A percentile compares a stretch with the other conserved stretches of the same genome.
phyloP scores from a whole-genome alignment of 2,888 invertebrate species.

The Andrena praecox region DNA sequence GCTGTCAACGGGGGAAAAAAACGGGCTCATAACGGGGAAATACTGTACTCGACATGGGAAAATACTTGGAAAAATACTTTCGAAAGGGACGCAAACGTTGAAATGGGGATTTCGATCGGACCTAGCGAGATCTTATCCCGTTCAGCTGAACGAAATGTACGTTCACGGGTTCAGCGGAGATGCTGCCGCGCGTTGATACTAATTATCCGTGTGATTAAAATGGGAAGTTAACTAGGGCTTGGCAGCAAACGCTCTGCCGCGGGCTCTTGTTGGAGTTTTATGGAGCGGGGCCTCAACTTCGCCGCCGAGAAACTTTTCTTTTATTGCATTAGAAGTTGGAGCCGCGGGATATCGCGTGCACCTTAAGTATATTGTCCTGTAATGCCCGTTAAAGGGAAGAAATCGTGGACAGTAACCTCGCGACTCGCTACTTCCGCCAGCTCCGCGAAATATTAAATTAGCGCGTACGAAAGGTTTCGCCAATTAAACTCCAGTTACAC shows the following conservation, averaged over 20 bases:
- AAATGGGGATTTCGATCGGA: neutral
- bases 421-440: neutral
- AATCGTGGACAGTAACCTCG: constrained; percentile 22
- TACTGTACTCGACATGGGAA: neutral
- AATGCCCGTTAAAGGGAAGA: constrained; percentile 26
- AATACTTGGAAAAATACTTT: too few species aligned
- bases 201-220: constrained; percentile 39
- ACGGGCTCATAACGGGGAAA: too few species aligned
- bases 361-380: constrained; percentile 43
- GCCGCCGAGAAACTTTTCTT: constrained; percentile 57
- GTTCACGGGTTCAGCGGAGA: neutral
- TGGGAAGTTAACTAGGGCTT: constrained; percentile 35
- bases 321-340: constrained; percentile 64
- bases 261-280: constrained; percentile 40
- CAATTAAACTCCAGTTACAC: neutral
- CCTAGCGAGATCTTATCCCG: neutral
- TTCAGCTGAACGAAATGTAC: neutral
- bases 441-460: constrained; percentile 5
- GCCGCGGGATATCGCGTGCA: constrained; percentile 14
- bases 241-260: constrained; percentile 19
- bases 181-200: constrained; percentile 3
- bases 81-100: neutral
- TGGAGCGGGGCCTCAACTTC: constrained; percentile 35
- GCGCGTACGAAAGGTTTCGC: neutral
- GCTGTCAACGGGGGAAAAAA: too few species aligned